Conservation (phyloP, 2,888 invertebrate genomes). For the Reticulitermes lucifugus region DNA sequence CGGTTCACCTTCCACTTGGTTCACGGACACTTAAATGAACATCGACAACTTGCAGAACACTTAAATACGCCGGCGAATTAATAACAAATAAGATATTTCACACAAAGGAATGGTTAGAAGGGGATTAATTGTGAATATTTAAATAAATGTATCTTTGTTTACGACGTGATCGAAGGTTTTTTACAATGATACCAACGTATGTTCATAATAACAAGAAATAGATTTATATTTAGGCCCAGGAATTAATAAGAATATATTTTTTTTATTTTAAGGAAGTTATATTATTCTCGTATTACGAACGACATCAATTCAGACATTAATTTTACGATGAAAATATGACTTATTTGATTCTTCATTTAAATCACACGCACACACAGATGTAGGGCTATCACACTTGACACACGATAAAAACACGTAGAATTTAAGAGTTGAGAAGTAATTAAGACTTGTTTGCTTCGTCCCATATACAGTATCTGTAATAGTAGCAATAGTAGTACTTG, state of each 20-base stretch:
- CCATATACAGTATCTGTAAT: background rate
- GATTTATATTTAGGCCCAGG: slow-evolving; percentile 25
- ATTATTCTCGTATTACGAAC: background rate
- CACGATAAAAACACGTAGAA: slow-evolving; percentile 5
- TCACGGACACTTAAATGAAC: background rate
- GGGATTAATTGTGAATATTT: background rate
- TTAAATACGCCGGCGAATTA: background rate
- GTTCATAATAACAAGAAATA: background rate
- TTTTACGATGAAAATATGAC: slow-evolving; percentile 5
- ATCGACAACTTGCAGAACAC: slow-evolving; percentile 8
- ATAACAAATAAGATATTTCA: background rate
- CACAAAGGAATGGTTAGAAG: background rate
- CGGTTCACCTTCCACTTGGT: background rate
- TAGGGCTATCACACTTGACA: slow-evolving; percentile 2
- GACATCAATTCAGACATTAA: slow-evolving; percentile 17
- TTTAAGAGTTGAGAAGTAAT: background rate
- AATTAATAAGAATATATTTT: slow-evolving; percentile 14
- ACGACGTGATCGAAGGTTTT: background rate
- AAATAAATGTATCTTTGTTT: background rate
- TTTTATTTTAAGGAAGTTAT: background rate
- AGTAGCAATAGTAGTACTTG: background rate
- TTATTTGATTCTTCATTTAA: background rate
- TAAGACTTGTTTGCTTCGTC: background rate
- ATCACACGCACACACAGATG: background rate
- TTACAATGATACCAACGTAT: background rate